Base-by-base conservation (phyloP, 2,113 vertebrate genomes). In the Oenanthe oenanthe region DNA sequence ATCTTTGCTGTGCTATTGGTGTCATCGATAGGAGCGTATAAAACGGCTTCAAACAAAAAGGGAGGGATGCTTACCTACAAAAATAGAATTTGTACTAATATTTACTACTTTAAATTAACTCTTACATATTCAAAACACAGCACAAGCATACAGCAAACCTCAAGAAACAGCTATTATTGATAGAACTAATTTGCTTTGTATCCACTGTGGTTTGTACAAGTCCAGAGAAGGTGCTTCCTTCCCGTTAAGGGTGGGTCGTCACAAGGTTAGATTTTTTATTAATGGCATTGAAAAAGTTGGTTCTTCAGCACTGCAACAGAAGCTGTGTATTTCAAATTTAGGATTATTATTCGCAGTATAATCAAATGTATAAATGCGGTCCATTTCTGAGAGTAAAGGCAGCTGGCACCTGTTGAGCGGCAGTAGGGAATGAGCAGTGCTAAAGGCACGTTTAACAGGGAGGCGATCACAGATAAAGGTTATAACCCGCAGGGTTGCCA, bases 41-140 rank as follows among this genome's bases (percentile, higher is more conserved):
- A 96, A 96, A 99, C 96, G 1, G 96, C 98, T 83, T 99, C 99
- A 77, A 99, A 99, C 42, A 99, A 95, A 93, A 98, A 99, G 2
- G 99, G 99, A 25, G 99, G 98, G 38, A 97, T 97, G 97, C 98
- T 98, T 48, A 99, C 98, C 99, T 99, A 78, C 13, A 47, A 91
- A 93, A 93, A 75, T 47, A 73, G 17, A 96, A 71, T 26, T 32
- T 31, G 17, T 19, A 58, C 47, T 67, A 50, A 45, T n/a, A 79
- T n/a, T 81, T 58, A 62, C 13, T n/a, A 9, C 45, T 78, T 83
- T 34, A 4, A 47, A 67, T 70, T 61, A 31, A 61, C 32, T 45
- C 12, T 70, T 38, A 31, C 8, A 3, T 17, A 62, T 40, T 67
- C 40, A 40, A 62, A 76, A 67, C 12, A 29, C 7, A 40, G n/a